phyloP scores from a whole-genome alignment of 2,113 vertebrate genomes.

The Gorilla gorilla region DNA sequence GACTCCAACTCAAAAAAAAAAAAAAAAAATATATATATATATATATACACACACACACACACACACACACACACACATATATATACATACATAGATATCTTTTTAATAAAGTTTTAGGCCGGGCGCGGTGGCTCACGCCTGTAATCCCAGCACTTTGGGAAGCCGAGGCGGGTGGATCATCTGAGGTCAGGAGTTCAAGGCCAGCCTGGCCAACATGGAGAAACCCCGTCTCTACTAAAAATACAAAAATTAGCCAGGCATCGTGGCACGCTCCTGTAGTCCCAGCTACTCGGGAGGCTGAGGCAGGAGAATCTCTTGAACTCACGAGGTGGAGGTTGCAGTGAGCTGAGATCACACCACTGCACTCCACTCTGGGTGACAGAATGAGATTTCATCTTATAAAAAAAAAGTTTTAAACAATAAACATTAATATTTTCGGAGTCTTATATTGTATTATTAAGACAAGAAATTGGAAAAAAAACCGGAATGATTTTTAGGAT shows the following conservation, averaged over 20 bases:
- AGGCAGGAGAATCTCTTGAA: background rate
- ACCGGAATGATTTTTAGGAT: background rate
- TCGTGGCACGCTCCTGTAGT: background rate
- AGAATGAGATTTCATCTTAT: background rate
- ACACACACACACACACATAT: no score
- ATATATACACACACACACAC: rapidly evolving
- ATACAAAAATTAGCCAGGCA: background rate
- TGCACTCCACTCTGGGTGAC: background rate
- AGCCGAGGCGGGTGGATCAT: rapidly evolving
- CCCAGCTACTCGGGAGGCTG: background rate
- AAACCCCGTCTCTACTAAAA: background rate
- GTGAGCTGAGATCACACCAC: background rate
- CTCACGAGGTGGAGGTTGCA: background rate
- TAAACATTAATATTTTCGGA: background rate
- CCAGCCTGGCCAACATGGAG: background rate
- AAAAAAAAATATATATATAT: no score
- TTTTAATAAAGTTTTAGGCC: no score
- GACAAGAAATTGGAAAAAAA: background rate
- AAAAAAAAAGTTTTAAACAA: background rate
- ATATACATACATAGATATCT: no score
- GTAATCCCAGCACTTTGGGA: background rate
- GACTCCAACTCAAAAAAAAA: no score
- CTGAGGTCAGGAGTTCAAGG: background rate
- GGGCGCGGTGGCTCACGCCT: background rate
- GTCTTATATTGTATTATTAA: background rate